Conservation (phyloP, 2,797 vertebrate genomes). For the Centroberyx gerrardi region DNA sequence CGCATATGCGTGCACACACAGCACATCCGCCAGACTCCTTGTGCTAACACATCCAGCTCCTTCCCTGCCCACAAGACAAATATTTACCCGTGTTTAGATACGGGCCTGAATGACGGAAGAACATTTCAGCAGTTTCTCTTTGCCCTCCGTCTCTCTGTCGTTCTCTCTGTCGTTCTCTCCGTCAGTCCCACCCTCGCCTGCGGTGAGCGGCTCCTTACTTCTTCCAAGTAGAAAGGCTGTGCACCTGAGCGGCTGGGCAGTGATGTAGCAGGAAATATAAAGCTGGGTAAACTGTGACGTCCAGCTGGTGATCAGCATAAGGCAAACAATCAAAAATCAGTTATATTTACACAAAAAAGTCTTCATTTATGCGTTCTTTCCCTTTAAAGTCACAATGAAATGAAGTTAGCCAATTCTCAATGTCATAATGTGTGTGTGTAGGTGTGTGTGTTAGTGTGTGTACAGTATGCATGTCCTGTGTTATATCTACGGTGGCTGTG, state of each 20-base stretch:
- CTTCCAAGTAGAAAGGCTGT: neutral
- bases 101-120: slow-evolving; percentile 54
- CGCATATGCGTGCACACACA: slow-evolving; percentile 36
- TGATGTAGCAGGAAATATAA: too few relatives aligned
- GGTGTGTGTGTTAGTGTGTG: too few relatives aligned
- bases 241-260: too few relatives aligned
- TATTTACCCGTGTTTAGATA: slow-evolving; percentile 82
- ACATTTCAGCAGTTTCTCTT: slow-evolving; percentile 59
- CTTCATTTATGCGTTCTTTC: neutral
- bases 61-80: slow-evolving; percentile 81
- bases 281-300: too few relatives aligned
- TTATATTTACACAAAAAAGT: neutral
- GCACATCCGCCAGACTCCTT: slow-evolving; percentile 59
- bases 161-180: slow-evolving; percentile 9
- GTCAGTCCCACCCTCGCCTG: slow-evolving; percentile 1
- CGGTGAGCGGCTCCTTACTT: slow-evolving; percentile 4
- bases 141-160: slow-evolving; percentile 25
- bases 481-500: too few relatives aligned
- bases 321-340: neutral
- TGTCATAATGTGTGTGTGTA: too few relatives aligned
- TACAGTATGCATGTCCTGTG: too few relatives aligned
- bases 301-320: too few relatives aligned
- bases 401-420: too few relatives aligned
- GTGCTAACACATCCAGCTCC: slow-evolving; percentile 64
- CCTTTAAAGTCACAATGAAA: neutral